These are phyloP conservation scores for Orius laevigatus DNA, from an alignment of 1,140 invertebrate species.

Conservation along the genomic window DNA sequence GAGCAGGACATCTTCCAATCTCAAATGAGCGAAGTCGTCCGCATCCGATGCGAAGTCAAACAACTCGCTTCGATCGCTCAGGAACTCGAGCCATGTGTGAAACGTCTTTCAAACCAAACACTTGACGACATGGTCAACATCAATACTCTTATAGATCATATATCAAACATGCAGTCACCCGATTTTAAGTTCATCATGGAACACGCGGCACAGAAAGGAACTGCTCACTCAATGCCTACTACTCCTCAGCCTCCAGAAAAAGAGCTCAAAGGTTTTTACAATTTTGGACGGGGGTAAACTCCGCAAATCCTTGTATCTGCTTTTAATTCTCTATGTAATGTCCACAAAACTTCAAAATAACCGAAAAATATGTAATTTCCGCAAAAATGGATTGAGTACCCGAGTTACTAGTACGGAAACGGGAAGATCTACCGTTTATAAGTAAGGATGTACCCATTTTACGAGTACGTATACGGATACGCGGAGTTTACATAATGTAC, in stretches of 20 bases:
- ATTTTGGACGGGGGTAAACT: slow-evolving; percentile 3
- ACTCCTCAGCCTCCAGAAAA: slow-evolving; percentile 7
- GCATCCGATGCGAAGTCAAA: slow-evolving; percentile 45
- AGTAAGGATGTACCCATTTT: no score
- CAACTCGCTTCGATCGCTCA: slow-evolving; percentile 42
- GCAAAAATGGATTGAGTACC: no score
- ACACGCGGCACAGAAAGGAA: slow-evolving; percentile 15
- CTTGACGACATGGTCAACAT: slow-evolving; percentile 27
- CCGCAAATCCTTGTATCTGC: no score
- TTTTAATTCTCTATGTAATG: no score
- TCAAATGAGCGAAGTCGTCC: slow-evolving; percentile 47
- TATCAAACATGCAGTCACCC: slow-evolving; percentile 27
- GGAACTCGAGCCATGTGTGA: slow-evolving; percentile 46
- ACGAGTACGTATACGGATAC: no score
- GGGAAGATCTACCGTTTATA: no score
- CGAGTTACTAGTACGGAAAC: no score
- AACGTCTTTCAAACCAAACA: slow-evolving; percentile 29
- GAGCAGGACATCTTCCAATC: slow-evolving; percentile 51
- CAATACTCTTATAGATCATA: slow-evolving; percentile 37
- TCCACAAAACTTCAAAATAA: no score
- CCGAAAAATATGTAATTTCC: no score
- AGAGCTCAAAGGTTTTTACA: slow-evolving; percentile 1
- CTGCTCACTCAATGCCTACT: slow-evolving; percentile 3
- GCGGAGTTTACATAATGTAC: no score
- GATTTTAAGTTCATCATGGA: slow-evolving; percentile 14